Percentiles rank a stretch among this genome's conserved stretches.
Conservation (phyloP, 2,797 vertebrate genomes). For the Serranus cabrilla region DNA sequence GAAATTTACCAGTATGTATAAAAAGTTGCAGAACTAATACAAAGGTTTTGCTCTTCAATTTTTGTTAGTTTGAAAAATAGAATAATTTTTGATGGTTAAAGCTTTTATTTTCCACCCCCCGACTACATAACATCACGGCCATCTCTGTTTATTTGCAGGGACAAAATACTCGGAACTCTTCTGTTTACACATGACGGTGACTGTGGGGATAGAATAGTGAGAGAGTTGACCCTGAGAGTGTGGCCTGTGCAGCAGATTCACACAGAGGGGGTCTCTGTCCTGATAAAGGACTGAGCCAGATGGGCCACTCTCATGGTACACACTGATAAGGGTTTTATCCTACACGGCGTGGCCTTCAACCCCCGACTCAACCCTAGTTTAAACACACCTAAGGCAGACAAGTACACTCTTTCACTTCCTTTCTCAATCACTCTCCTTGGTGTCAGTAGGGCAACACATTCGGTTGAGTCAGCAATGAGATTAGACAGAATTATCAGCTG, state of each 20-base stretch:
- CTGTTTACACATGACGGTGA: constrained; percentile 54
- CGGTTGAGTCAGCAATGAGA: constrained; percentile 59
- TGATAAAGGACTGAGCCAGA: constrained; percentile 65
- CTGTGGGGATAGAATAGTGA: constrained; percentile 29
- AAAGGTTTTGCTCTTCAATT: no score
- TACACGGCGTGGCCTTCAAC: constrained; percentile 68
- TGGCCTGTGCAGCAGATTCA: constrained; percentile 49
- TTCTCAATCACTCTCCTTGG: constrained; percentile 42
- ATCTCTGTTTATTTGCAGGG: constrained; percentile 44
- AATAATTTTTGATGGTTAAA: neutral
- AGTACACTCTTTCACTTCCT: constrained; percentile 35
- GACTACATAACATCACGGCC: neutral
- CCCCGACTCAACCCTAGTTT: constrained; percentile 14
- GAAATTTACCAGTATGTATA: neutral
- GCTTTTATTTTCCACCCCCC: constrained; percentile 9
- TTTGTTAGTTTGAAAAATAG: neutral
- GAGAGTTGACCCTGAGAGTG: constrained; percentile 54
- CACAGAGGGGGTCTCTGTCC: constrained; percentile 53
- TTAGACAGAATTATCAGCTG: constrained; percentile 58
- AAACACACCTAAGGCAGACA: constrained; percentile 31
- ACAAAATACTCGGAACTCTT: constrained; percentile 61
- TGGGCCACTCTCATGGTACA: constrained; percentile 57
- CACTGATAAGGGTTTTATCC: constrained; percentile 61
- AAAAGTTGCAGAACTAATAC: neutral
- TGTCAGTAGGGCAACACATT: constrained; percentile 48